phyloP scores from a whole-genome alignment of 1,140 invertebrate genomes.

The Drosophila rhopaloa region DNA sequence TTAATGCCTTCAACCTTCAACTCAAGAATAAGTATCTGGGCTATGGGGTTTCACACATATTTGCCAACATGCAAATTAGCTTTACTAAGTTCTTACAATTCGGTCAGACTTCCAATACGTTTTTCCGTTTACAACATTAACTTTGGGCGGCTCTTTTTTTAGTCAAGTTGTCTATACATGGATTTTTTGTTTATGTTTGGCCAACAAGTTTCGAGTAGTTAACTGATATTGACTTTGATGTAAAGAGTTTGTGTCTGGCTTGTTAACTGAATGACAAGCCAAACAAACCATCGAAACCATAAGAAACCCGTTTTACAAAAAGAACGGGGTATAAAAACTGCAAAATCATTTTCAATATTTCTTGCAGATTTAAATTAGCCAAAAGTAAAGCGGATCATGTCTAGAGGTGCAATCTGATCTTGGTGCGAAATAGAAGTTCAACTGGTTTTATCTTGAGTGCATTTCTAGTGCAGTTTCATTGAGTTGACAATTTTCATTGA shows the following conservation, averaged over 20 bases:
- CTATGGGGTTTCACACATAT: conserved; percentile 15
- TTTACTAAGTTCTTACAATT: conserved; percentile 4
- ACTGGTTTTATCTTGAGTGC: conserved; percentile 44
- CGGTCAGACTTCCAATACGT: conserved; percentile 1
- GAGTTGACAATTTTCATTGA: conserved; percentile 40
- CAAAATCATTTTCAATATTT: conserved; percentile 29
- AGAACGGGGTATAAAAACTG: conserved; percentile 18
- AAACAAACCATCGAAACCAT: conserved; percentile 2
- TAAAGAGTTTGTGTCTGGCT: conserved; percentile 38
- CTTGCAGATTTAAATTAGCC: conserved; percentile 44
- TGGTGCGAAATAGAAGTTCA: conserved; percentile 28
- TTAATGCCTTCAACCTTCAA: not conserved
- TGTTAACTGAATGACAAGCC: conserved; percentile 14
- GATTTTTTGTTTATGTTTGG: conserved; percentile 38
- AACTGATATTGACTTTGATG: conserved; percentile 67
- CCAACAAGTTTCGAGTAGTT: conserved; percentile 42
- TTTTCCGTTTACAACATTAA: conserved; percentile 17
- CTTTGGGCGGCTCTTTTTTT: not conserved
- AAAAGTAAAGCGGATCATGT: conserved; percentile 20
- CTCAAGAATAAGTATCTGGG: conserved; percentile 12
- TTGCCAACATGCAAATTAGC: conserved; percentile 26
- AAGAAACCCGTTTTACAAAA: conserved; percentile 52
- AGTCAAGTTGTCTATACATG: not conserved
- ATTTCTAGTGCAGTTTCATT: conserved; percentile 51
- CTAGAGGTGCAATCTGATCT: conserved; percentile 28